Evolutionary conservation across 2,797 vertebrate genomes (phyloP).

Genomic region (Linurgus olivaceus): DNA sequence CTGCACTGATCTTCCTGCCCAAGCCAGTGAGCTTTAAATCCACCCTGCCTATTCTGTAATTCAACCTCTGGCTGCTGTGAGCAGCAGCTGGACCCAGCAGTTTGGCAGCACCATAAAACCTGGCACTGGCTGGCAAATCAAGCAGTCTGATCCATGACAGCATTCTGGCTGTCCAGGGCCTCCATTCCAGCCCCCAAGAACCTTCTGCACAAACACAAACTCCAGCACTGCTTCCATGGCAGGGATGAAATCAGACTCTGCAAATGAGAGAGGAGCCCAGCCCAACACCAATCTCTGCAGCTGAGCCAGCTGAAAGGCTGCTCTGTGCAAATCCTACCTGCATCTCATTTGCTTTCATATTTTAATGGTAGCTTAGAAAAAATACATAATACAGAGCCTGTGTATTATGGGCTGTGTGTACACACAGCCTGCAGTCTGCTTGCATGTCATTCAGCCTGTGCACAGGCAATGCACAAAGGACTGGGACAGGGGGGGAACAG

Average conservation of each 20-base stretch:
- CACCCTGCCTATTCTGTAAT: background rate
- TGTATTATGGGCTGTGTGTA: background rate
- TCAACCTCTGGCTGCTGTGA: background rate
- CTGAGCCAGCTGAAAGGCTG: background rate
- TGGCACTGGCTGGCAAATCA: background rate
- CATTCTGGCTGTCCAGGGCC: background rate
- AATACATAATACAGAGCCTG: background rate
- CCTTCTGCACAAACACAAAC: background rate
- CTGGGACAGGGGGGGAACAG: background rate
- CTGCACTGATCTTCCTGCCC: background rate
- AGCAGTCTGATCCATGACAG: background rate
- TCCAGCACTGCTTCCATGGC: background rate
- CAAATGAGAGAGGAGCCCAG: background rate
- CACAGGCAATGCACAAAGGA: background rate
- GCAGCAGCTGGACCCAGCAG: background rate
- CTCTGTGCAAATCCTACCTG: background rate
- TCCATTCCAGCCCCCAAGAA: background rate
- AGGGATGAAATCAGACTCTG: background rate
- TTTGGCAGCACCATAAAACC: background rate
- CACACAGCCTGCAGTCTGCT: background rate
- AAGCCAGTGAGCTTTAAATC: background rate
- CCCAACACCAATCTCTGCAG: background rate
- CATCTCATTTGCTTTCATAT: background rate
- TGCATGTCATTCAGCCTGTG: rapidly evolving
- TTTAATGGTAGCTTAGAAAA: background rate